Conservation (phyloP, 2,797 vertebrate species). For the Sylvia borin region DNA sequence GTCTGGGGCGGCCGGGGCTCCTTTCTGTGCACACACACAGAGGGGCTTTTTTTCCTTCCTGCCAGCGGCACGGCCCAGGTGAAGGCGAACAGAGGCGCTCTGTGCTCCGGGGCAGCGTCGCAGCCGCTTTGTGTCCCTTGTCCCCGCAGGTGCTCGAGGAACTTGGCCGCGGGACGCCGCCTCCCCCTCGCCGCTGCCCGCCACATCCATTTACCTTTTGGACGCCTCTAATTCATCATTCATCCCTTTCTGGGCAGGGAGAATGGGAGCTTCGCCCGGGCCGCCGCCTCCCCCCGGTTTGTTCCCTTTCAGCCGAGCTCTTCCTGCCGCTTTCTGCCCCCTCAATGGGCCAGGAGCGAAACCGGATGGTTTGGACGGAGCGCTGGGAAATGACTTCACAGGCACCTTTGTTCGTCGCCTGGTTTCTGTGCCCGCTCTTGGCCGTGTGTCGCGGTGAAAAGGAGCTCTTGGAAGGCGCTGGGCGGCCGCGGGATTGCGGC, state of each 20-base stretch:
- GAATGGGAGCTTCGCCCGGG: constrained; percentile 77
- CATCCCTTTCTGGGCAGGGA: constrained; percentile 82
- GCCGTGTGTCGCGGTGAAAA: too few relatives aligned
- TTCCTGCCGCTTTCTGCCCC: too few relatives aligned
- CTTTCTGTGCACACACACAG: not conserved
- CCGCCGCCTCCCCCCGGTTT: too few relatives aligned
- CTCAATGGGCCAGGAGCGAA: too few relatives aligned
- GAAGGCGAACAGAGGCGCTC: constrained; percentile 71
- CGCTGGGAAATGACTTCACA: too few relatives aligned
- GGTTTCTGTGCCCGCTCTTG: too few relatives aligned
- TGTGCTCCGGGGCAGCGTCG: constrained; percentile 39
- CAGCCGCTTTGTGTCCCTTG: constrained; percentile 46
- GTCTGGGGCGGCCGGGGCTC: not conserved
- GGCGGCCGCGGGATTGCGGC: too few relatives aligned
- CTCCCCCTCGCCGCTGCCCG: not conserved
- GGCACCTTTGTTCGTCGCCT: too few relatives aligned
- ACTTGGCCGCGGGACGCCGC: constrained; percentile 58
- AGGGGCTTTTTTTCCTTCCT: not conserved
- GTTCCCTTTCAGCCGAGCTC: too few relatives aligned
- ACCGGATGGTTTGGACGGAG: too few relatives aligned
- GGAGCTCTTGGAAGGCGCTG: too few relatives aligned
- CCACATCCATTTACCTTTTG: constrained; percentile 79
- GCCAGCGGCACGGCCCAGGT: constrained; percentile 56
- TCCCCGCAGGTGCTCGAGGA: constrained; percentile 77
- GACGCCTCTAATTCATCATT: constrained; percentile 83